Percentiles rank a stretch among this genome's conserved stretches.
phyloP scores from a whole-genome alignment of 2,113 vertebrate species.

The Salvelinus sp. region DNA sequence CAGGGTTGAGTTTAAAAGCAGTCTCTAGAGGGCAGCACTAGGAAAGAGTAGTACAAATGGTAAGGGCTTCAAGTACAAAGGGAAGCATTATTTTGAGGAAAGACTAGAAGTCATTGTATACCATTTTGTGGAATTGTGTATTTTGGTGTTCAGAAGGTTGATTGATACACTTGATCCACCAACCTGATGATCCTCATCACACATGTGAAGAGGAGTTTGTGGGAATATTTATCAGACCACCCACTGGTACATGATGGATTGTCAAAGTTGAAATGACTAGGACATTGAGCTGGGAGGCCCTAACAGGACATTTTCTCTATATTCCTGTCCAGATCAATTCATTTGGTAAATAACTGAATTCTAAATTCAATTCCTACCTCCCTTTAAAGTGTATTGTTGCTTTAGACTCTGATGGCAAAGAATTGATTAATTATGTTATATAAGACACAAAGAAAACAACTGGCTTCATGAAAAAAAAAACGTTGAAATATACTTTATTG shows the following conservation, averaged over 20 bases:
- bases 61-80: background rate
- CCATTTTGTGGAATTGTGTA: background rate
- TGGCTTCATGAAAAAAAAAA: too few relatives aligned
- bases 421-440: too few relatives aligned
- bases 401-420: too few relatives aligned
- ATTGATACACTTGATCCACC: background rate
- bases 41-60: background rate
- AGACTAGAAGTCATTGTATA: background rate
- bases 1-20: slow-evolving; percentile 22
- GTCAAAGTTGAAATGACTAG: background rate
- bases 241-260: background rate
- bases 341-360: too few relatives aligned
- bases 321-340: too few relatives aligned
- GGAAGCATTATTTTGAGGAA: slow-evolving; percentile 10
- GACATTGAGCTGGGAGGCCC: background rate
- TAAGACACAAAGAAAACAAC: too few relatives aligned
- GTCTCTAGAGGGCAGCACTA: slow-evolving; percentile 34
- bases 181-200: background rate
- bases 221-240: background rate
- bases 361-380: too few relatives aligned
- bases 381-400: too few relatives aligned
- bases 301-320: background rate
- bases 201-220: background rate
- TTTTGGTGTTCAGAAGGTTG: background rate
- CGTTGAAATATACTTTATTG: too few relatives aligned